Percentiles rank a stretch among this genome's conserved stretches.
Evolutionary conservation across 2,888 invertebrate genomes (phyloP).

Genomic region (Chironomus riparius): DNA sequence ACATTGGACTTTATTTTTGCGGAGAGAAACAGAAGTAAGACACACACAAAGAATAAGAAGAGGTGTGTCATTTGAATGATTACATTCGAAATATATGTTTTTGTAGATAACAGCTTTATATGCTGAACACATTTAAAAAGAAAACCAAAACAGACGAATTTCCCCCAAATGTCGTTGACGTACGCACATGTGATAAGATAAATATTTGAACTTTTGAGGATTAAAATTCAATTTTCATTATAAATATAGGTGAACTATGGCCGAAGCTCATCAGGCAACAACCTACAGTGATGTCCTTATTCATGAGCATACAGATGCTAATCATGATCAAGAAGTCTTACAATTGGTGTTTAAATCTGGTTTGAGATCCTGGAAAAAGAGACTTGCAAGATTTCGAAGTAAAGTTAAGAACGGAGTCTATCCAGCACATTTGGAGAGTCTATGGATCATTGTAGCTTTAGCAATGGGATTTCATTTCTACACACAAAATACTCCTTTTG

Average conservation of each 20-base stretch:
- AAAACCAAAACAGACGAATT: too few species aligned
- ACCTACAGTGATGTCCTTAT: slow-evolving; percentile 96
- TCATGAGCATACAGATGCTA: slow-evolving; percentile 96
- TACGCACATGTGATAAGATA: too few species aligned
- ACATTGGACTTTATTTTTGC: too few species aligned
- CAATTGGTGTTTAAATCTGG: slow-evolving; percentile 93
- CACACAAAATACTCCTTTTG: slow-evolving; percentile 70
- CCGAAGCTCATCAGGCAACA: slow-evolving; percentile 96
- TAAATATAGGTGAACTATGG: slow-evolving; percentile 52
- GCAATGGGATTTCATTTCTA: slow-evolving; percentile 72
- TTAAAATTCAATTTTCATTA: background rate
- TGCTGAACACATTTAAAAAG: too few species aligned
- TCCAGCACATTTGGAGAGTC: slow-evolving; percentile 85
- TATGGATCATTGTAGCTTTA: slow-evolving; percentile 73
- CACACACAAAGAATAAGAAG: too few species aligned
- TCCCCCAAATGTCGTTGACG: too few species aligned
- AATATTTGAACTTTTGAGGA: background rate
- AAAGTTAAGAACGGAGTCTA: slow-evolving; percentile 92
- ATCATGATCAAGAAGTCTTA: slow-evolving; percentile 93
- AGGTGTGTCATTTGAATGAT: too few species aligned
- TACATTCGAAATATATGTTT: too few species aligned
- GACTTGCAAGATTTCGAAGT: slow-evolving; percentile 88
- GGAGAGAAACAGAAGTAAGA: too few species aligned
- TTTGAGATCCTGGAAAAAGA: slow-evolving; percentile 89
- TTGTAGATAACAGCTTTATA: too few species aligned